Base-by-base conservation (phyloP, 2,797 vertebrate genomes). In the Lycodopsis pacificus region DNA sequence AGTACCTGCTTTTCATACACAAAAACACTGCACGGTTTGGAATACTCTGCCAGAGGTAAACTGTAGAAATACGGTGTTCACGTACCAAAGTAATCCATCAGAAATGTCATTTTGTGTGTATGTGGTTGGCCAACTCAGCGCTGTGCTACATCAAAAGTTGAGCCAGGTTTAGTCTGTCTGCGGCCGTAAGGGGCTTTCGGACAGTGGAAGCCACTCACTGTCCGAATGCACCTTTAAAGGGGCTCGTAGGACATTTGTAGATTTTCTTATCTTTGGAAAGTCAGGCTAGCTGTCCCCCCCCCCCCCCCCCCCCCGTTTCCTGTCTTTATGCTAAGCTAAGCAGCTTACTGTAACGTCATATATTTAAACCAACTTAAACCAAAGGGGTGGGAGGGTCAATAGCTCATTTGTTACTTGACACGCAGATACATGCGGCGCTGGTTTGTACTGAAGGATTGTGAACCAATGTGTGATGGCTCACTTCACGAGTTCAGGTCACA, bases 401-500 rank as follows among this genome's bases (percentile, higher is more conserved):
- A 36, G 17, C 11, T 48, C 0, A 63, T 34, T 57, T 66, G 53
- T 56, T 1, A 48, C 22, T 27, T 20, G 4, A 20, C 0, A 20
- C 46, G n/a, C 27, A 59, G 42, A 22, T 56, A 70, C 48, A 65
- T n/a, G 9, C 27, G 7, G 14, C 25, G 15, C 25, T 57, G 40
- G 57, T 57, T 74, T 34, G 19, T 44, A 22, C 25, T 67, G 27
- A 80, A 62, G 25, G 15, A 72, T 65, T 62, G 32, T 58, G n/a
- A 82, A 71, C 30, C 40, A 61, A 30, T 64, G 44, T 82, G 57
- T 70, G 68, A 81, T 30, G 13, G 38, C 63, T 77, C 68, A 67
- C 74, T 73, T 65, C 44, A 59, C 40, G 17, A 73, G 67, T 61
- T 67, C 71, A 53, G 67, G 68, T 84, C 79, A 71, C 66, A 71